Conservation (phyloP, 2,113 vertebrate genomes). For the Nothoprocta perdicaria region DNA sequence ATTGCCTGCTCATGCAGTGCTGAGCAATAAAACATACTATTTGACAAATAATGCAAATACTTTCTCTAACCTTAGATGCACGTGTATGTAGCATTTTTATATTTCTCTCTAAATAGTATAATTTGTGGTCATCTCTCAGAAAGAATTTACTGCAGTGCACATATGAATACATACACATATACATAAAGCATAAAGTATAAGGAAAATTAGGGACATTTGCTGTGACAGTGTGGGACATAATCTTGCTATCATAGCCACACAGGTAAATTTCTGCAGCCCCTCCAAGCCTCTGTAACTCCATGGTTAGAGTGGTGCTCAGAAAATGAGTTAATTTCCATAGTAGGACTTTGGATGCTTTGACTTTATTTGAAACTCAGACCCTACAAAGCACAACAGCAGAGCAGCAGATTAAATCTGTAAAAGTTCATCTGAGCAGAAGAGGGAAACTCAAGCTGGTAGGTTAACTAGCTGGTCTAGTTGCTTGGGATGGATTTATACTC, state of each 20-base stretch:
- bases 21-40: constrained; percentile 18
- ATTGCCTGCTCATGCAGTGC: background rate
- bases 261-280: background rate
- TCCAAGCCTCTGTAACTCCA: background rate
- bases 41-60: constrained; percentile 25
- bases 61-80: background rate
- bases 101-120: constrained; percentile 20
- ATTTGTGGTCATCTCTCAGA: constrained; percentile 18
- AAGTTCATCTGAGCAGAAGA: background rate
- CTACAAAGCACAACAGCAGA: background rate
- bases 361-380: background rate
- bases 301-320: background rate
- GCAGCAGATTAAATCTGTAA: background rate
- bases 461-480: background rate
- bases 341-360: background rate
- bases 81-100: background rate
- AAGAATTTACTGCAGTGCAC: background rate
- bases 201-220: background rate
- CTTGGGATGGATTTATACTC: background rate
- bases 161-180: background rate
- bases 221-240: background rate
- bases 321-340: background rate
- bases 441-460: no score
- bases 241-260: background rate
- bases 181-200: fast-evolving